phyloP scores from a whole-genome alignment of 2,888 invertebrate genomes.

The Drosophila suboccidentalis region DNA sequence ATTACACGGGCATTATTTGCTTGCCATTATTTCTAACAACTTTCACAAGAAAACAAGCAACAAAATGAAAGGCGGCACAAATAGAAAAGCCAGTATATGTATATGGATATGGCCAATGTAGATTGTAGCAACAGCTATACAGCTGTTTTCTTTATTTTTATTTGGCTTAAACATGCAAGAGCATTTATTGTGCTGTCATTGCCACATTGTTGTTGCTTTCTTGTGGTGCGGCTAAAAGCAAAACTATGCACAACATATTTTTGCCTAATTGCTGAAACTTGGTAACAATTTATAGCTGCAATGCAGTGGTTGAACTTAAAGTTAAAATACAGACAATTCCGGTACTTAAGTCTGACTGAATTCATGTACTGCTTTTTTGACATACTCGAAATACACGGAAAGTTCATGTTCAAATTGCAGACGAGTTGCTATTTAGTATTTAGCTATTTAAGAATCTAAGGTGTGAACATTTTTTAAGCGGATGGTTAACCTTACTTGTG shows the following conservation, averaged over 20 bases:
- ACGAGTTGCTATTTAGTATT: constrained; percentile 15
- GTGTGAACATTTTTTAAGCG: constrained; percentile 42
- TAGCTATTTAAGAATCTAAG: constrained; percentile 26
- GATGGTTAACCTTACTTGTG: constrained; percentile 30
- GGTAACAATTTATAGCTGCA: constrained; percentile 73
- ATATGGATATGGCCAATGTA: constrained; percentile 32
- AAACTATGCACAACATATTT: constrained; percentile 63
- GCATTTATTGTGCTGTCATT: constrained; percentile 63
- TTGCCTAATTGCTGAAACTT: constrained; percentile 71
- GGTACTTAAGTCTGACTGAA: constrained; percentile 5
- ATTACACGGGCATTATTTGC: constrained; percentile 28
- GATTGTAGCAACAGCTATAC: constrained; percentile 27
- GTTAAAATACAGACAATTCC: constrained; percentile 6
- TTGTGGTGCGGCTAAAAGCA: constrained; percentile 32
- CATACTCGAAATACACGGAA: constrained; percentile 43
- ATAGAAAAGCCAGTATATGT: constrained; percentile 21
- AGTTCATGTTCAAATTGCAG: constrained; percentile 46
- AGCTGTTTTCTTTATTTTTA: constrained; percentile 65
- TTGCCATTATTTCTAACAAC: constrained; percentile 36
- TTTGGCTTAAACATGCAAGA: constrained; percentile 73
- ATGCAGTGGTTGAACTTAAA: constrained; percentile 60
- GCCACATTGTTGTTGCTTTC: constrained; percentile 43
- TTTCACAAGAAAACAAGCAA: constrained; percentile 26
- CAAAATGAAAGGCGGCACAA: constrained; percentile 22
- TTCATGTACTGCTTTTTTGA: not conserved